Base-by-base conservation (phyloP, 2,888 invertebrate genomes). In the Phengaris arion region DNA sequence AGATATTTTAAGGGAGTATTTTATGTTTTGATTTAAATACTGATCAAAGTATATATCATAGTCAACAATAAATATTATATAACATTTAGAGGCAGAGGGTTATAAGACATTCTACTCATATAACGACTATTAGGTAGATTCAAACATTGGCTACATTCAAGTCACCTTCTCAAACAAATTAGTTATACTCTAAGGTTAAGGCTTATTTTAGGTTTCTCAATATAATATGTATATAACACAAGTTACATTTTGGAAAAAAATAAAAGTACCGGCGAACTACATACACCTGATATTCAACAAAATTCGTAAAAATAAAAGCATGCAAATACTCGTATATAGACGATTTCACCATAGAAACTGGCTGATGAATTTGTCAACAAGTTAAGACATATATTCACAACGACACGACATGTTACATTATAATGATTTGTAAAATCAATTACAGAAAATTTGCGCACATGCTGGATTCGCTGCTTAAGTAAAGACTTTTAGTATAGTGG, bases 81-180 rank as follows among this genome's bases (percentile, higher is more conserved):
- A 72, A 72, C 72, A 72, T 35, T 69, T 72, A 52, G 52, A 52
- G 48, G 46, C 69, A 72, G 72, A 72, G 52, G 54, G 13, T 22
- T 70, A 72, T 45, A 69, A 72, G 72, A 64, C 64, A 12, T 72
- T 54, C 15, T 54, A 72, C 35, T 54, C n/a, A 35, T 52, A 35
- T 72, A 72, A 72, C 72, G 72, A 52, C 13, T 52, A 52, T 13
- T 72, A 45, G 35, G 22, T 72, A 72, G 48, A 51, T 70, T 52
- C 72, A 52, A 52, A 72, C 54, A 48, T 48, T 69, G 13, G 15
- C 35, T 72, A 22, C 22, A 51, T 22, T 15, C 54, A 64, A 64
- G 64, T 45, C 64, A 64, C 12, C 35, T 45, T 22, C 35, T 10
- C 12, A 13, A 59, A 59, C 59, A 64, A 64, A 64, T 45, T 64